Evolutionary conservation across 2,888 invertebrate genomes (phyloP), one percentile per base, ranked within the genome.

Genomic region (Brachynemurus nebulosus): DNA sequence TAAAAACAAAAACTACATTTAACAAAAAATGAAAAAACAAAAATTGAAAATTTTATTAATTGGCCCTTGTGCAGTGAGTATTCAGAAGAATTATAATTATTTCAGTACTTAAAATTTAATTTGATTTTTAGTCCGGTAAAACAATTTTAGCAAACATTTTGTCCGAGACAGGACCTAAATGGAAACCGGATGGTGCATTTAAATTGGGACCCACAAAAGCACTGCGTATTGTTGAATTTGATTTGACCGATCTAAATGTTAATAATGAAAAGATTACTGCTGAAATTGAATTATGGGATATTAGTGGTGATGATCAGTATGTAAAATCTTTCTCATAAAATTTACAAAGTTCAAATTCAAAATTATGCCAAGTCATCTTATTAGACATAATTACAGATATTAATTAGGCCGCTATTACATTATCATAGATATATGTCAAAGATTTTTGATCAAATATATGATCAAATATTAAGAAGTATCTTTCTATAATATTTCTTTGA

Each of bases 201-300:
- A 67, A 74, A 18, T 76, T 79, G 51, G 69, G 72, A 50, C 76
- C 84, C 2, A 84, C 84, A 0, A 75, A 78, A 61, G 84, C 82
- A 33, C 77, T 77, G 25, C 70, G 85, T 53, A 82, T 86, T 53
- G 68, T 86, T 11, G 86, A 86, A 59, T 85, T 85, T 61, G 85
- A 85, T 62, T 67, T 74, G 18, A 66, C 71, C 17, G 72, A 73
- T 52, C 57, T 80, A 5, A 72, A 67, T 51, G 63, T 76, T 1
- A 72, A 74, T 54, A 74, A 74, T 5, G 70, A 72, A 55, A 61
- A 62, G 38, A 59, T 63, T 8, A 76, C 72, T 52, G 70, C 75
- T 19, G 84, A 86, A 54, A 74, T 86, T 30, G 84, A 86, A 63
- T 61, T 86, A 38, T 85, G 85, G 84, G 85, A 86, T 58, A 78